These are phyloP conservation scores for Larimichthys crocea DNA, from an alignment of 2,113 vertebrate genomes.

Conservation along the genomic window DNA sequence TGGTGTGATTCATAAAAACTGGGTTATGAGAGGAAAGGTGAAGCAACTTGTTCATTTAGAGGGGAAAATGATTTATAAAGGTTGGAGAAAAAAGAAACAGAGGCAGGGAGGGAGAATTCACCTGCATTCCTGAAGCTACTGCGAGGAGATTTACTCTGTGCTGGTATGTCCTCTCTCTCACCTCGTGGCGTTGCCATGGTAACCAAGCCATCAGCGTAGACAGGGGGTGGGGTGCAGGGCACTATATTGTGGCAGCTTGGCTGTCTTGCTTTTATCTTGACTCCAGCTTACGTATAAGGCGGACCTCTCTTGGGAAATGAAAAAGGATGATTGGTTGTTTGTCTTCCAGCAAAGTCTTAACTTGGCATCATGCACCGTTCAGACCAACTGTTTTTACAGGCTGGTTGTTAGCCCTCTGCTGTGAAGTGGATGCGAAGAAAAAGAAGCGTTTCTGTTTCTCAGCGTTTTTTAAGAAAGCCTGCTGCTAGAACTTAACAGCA, in stretches of 20 bases:
- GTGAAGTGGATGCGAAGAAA: slow-evolving; percentile 8
- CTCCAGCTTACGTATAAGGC: slow-evolving; percentile 28
- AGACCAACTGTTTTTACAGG: slow-evolving; percentile 62
- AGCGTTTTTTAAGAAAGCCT: slow-evolving; percentile 45
- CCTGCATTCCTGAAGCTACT: slow-evolving; percentile 73
- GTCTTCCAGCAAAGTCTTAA: slow-evolving; percentile 53
- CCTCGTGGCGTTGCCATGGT: slow-evolving; percentile 66
- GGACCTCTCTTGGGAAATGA: slow-evolving; percentile 49
- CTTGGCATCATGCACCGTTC: slow-evolving; percentile 47
- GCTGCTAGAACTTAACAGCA: slow-evolving; percentile 40
- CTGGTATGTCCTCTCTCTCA: slow-evolving; percentile 75
- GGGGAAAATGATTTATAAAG: slow-evolving; percentile 43
- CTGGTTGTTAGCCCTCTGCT: slow-evolving; percentile 50
- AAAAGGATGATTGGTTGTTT: slow-evolving; percentile 53
- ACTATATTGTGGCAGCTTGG: slow-evolving; percentile 38
- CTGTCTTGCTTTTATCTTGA: slow-evolving; percentile 59
- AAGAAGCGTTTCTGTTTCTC: slow-evolving; percentile 33
- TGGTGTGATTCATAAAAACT: slow-evolving; percentile 57
- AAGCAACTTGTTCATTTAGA: slow-evolving; percentile 37
- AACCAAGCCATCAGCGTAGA: slow-evolving; percentile 53
- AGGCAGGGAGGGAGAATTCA: slow-evolving; percentile 52
- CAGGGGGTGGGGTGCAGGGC: slow-evolving; percentile 18
- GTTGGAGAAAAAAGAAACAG: slow-evolving; percentile 13
- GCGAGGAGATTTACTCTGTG: slow-evolving; percentile 66
- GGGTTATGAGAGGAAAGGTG: background rate